Base-by-base conservation (phyloP, 1,140 invertebrate species). In the Antheraea mylitta region DNA sequence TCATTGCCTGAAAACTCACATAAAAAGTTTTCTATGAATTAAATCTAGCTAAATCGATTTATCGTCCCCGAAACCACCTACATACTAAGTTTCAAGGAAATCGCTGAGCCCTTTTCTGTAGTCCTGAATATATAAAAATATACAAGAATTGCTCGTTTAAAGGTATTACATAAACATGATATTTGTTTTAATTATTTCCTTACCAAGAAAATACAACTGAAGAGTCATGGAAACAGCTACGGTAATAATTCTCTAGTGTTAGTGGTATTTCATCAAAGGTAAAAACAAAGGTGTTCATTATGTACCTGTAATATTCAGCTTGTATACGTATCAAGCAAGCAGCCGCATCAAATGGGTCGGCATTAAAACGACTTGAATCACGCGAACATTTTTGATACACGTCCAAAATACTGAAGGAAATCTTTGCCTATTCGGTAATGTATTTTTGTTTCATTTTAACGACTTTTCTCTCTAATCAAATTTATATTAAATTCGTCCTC, bases 351-450 rank as follows among this genome's bases (percentile, higher is more conserved):
- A 53, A 53, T 53, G 45, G 45, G 45, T 53, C 45, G 45, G 45
- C 16, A 53, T 53, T 53, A 53, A 53, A 53, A 53, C 45, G 45
- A 53, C 45, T 53, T 53, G 45, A 53, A 53, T n/a, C 45, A 53
- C 45, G 45, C 45, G 45, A 53, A 53, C 45, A 53, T 53, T 53
- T 53, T 53, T 53, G 45, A 53, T 53, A 53, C 45, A 53, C 45
- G 16, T 53, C 45, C 45, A 53, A 53, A 53, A 53, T 53, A 16
- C 45, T n/a, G 45, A 53, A 53, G 13, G 45, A 53, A 53, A 53
- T 53, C 45, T 10, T 53, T 53, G 13, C 10, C 10, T 53, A 53
- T 53, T 53, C 45, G 16, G 16, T n/a, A 16, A 53, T 5, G 45
- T 2, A 11, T 0, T 53, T 53, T 13, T 16, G 13, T n/a, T 13